Evolutionary conservation across 2,113 vertebrate species (phyloP), one percentile per base, ranked within the genome.

Genomic region (Chloroceryle aenea): DNA sequence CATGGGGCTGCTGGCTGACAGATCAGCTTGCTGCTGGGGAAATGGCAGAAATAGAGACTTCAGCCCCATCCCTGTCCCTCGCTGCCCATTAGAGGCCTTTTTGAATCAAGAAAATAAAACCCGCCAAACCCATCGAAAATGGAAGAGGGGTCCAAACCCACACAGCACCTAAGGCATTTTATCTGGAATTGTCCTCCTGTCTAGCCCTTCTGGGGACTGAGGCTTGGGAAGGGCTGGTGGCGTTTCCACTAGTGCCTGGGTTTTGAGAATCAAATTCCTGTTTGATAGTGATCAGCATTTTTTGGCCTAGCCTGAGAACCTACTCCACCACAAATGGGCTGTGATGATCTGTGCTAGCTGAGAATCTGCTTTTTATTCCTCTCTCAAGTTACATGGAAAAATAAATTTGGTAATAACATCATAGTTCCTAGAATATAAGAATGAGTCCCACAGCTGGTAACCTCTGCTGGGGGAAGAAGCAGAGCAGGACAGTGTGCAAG

Each of bases 361-460:
- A 89, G 80, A 95, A 81, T 89, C 90, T 93, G 93, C 80, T 82
- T 87, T 93, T 92, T 91, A 95, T 92, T 95, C 68, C 21, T 93
- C 61, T 95, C 95, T 95, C 80, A 78, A 90, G 73, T 92, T 95
- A 93, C 91, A 56, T 22, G 89, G 95, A 93, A 93, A 96, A 95
- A 78, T 92, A 81, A 52, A 78, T 78, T 89, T 87, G 23, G 50
- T 90, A 95, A 90, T 93, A 95, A 43, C 84, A 72, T 78, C 73
- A 85, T 21, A 63, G 52, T 87, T 95, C 47, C 52, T 95, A 89
- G 80, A 84, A 84, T 81, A 68, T 90, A 77, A 88, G 47, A 89
- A 56, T 1, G 19, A 0, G 0, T 67, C 83, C 73, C 76, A 82
- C 95, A 95, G 93, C 89, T 96, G 94, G 89, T 93, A 90, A 87